Base-by-base conservation (phyloP, 2,888 invertebrate genomes). In the Hybos culiciformis region DNA sequence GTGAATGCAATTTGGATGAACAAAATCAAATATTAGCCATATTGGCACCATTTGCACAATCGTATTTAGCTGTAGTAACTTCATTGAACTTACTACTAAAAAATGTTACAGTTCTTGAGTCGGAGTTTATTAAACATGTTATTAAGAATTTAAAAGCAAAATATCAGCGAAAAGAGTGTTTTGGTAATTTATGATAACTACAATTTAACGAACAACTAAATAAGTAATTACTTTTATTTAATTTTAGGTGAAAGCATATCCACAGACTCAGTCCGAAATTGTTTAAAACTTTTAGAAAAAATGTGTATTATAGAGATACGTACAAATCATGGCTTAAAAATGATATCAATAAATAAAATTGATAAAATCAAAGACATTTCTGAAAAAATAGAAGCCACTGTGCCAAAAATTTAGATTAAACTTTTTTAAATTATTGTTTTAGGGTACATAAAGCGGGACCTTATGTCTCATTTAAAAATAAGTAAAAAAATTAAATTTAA, bases 231-330 rank as follows among this genome's bases (percentile, higher is more conserved):
- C 33, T 21, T 34, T 24, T 36, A 9, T 24, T 6, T 37, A 4
- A 21, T 66, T 69, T 4, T 66, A 92, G 92, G 82, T 51, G 92
- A 93, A 66, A 85, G 90, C 56, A 77, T 90, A 39, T 85, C 87
- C 7, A 78, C 84, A 8, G 91, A 92, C 61, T 81, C 86, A 0
- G 77, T 93, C 40, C 80, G 80, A 57, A 91, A 90, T 66, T 85
- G 87, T 41, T 63, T 90, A 21, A 83, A 85, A 51, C 65, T 91
- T 2, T 77, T 84, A 31, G 80, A 85, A 50, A 82, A 83, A 54
- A 84, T 86, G 83, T 79, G 79, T 50, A 77, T 87, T 11, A 57
- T 92, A 24, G 83, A 87, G 24, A 59, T 74, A 54, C 58, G 71
- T 49, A 62, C 57, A 49, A 57, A 58, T 41, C 56, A 57, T 39